Evolutionary conservation across 2,113 vertebrate genomes (phyloP).

Genomic region (Nerophis ophidion): DNA sequence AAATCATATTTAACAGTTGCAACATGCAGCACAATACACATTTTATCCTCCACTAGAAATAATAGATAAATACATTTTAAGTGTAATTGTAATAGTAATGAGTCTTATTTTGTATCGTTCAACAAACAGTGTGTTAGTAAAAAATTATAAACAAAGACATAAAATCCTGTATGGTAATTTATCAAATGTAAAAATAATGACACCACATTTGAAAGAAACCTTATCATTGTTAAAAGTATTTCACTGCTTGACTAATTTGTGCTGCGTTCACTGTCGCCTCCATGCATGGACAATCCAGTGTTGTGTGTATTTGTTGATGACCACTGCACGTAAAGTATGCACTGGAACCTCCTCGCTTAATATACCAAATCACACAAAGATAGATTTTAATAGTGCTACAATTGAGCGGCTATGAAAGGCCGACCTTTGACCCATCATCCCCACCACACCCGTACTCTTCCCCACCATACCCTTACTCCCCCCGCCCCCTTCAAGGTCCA

Average conservation of each 20-base stretch:
- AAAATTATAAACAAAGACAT: no score
- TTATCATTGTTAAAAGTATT: no score
- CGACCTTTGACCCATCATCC: conserved; percentile 56
- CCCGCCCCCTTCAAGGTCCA: conserved; percentile 55
- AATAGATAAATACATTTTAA: no score
- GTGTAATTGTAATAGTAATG: no score
- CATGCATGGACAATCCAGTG: neutral
- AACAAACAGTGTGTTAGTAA: neutral
- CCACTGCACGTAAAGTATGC: conserved; percentile 4
- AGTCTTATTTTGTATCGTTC: neutral
- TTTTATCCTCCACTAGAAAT: neutral
- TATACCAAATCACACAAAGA: conserved; percentile 58
- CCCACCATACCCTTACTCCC: conserved; percentile 17
- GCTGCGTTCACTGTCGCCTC: neutral
- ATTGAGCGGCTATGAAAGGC: conserved; percentile 68
- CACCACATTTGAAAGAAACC: no score
- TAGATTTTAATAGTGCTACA: conserved; percentile 68
- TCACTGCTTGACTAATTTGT: neutral
- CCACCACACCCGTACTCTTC: neutral
- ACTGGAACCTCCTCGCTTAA: conserved; percentile 29
- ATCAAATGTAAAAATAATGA: no score
- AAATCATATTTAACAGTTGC: no score
- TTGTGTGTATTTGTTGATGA: neutral
- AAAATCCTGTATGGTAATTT: no score
- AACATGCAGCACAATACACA: neutral